Evolutionary conservation across 1,140 invertebrate species (phyloP).

Genomic region (Eriosoma lanigerum): DNA sequence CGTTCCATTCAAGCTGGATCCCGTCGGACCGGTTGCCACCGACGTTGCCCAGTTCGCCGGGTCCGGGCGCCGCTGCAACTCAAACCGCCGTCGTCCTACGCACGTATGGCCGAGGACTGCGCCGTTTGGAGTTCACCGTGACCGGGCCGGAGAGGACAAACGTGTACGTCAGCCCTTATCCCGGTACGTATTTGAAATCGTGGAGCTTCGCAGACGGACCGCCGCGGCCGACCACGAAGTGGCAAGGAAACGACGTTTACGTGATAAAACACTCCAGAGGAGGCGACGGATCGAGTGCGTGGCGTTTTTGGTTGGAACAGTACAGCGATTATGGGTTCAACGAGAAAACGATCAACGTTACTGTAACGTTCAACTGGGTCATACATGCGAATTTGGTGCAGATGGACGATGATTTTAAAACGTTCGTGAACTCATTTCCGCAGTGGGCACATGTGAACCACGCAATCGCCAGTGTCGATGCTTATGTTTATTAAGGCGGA

Average conservation of each 20-base stretch:
- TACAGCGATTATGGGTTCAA: neutral
- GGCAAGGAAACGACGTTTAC: slow-evolving; percentile 29
- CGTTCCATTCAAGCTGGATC: neutral
- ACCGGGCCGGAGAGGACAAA: slow-evolving; percentile 27
- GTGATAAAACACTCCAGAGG: slow-evolving; percentile 1
- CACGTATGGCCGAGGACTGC: neutral
- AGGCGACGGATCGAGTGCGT: neutral
- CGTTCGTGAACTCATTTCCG: slow-evolving; percentile 25
- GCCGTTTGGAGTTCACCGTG: slow-evolving; percentile 19
- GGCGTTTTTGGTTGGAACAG: slow-evolving; percentile 35
- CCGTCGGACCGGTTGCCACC: neutral
- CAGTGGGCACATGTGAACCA: slow-evolving; percentile 5
- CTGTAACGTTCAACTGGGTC: slow-evolving; percentile 16
- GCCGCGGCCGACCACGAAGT: neutral
- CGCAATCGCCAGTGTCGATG: slow-evolving; percentile 7
- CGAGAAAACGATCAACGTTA: slow-evolving; percentile 8
- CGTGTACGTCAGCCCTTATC: slow-evolving; percentile 26
- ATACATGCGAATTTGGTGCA: neutral
- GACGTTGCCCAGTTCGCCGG: no score
- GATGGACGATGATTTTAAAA: slow-evolving; percentile 14
- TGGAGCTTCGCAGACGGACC: slow-evolving; percentile 22
- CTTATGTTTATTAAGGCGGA: slow-evolving; percentile 18
- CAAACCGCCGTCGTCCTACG: neutral
- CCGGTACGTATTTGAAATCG: neutral
- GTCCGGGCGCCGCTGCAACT: neutral